Conservation (phyloP, 2,797 vertebrate species). For the Mionectes olivaceus region DNA sequence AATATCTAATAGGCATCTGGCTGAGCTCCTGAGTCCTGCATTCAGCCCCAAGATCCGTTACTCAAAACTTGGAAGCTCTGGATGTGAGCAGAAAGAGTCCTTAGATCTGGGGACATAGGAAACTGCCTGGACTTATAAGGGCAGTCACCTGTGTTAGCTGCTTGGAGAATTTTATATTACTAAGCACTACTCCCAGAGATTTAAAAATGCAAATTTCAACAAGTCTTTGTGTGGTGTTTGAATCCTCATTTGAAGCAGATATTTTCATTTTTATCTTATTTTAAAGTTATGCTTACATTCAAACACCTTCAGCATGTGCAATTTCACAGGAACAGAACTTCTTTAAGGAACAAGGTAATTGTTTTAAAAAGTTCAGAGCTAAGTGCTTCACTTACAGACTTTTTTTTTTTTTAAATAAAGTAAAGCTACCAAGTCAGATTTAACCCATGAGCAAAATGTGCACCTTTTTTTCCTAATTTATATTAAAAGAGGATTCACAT, state of each 20-base stretch:
- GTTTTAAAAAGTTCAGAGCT: neutral
- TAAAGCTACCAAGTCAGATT: neutral
- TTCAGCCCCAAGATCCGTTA: neutral
- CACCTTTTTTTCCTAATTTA: neutral
- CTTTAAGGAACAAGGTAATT: neutral
- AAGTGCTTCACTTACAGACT: neutral
- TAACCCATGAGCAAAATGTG: neutral
- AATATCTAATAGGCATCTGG: conserved; percentile 21
- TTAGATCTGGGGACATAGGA: neutral
- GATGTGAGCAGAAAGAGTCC: neutral
- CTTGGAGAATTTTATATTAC: neutral
- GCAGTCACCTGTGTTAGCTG: neutral
- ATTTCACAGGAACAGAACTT: neutral
- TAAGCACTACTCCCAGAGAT: neutral
- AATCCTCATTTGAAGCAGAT: neutral
- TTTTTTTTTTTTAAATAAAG: neutral
- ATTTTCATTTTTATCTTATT: neutral
- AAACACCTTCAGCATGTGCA: neutral
- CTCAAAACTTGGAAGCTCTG: neutral
- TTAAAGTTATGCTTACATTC: neutral
- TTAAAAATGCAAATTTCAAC: neutral
- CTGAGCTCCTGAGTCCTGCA: neutral
- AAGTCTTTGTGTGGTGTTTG: neutral
- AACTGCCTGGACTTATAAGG: neutral
- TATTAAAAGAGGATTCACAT: neutral